These are phyloP conservation scores for Hyaena hyaena DNA, from an alignment of 2,113 vertebrate species.

Conservation along the genomic window DNA sequence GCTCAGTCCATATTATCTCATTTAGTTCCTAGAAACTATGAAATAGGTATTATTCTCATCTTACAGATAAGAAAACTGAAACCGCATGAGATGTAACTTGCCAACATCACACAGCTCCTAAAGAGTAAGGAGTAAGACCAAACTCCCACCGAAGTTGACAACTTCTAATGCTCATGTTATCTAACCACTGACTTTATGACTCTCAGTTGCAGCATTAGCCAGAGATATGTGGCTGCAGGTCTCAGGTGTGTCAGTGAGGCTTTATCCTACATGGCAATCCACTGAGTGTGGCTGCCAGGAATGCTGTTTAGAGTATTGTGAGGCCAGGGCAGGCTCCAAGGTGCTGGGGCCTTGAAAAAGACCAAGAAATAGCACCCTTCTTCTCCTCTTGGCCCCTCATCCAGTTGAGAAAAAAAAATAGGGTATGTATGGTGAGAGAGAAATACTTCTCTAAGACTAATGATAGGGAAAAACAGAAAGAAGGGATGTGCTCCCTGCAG, in stretches of 20 bases:
- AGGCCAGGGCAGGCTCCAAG: background rate
- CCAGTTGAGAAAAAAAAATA: background rate
- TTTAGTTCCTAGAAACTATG: background rate
- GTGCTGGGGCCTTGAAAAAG: background rate
- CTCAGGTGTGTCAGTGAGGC: background rate
- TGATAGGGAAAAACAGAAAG: background rate
- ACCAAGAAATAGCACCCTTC: background rate
- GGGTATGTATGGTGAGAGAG: background rate
- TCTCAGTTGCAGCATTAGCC: background rate
- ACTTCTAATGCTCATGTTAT: background rate
- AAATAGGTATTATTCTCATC: background rate
- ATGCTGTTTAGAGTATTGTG: background rate
- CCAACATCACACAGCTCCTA: background rate
- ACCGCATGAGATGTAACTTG: background rate
- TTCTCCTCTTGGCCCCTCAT: background rate
- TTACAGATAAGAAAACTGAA: background rate
- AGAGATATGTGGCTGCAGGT: background rate
- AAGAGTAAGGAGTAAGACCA: background rate
- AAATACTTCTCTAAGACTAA: background rate
- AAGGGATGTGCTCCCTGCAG: background rate
- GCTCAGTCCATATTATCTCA: background rate
- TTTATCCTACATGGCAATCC: background rate
- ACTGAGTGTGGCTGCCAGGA: background rate
- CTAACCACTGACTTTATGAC: background rate
- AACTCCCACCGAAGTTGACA: background rate